phyloP scores from a whole-genome alignment of 2,113 vertebrate genomes.

The Psilopogon haemacephalus region DNA sequence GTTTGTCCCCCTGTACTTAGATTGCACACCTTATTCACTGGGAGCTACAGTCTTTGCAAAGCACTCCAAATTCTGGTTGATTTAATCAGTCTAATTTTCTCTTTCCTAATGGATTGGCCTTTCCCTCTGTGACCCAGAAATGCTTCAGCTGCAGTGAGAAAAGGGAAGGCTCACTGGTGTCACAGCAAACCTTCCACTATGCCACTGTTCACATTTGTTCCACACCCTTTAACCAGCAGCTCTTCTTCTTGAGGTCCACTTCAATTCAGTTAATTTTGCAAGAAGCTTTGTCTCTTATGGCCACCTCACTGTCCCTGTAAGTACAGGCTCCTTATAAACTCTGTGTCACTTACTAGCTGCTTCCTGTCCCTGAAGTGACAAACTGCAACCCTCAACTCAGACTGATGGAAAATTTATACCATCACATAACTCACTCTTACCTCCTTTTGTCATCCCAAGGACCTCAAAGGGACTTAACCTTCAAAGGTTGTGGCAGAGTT shows the following conservation, averaged over 20 bases:
- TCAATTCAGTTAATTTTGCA: not conserved
- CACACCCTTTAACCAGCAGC: not conserved
- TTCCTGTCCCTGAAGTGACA: not conserved
- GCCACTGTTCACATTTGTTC: not conserved
- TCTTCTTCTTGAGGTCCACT: not conserved
- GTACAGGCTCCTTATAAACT: not conserved
- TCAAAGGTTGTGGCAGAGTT: not conserved
- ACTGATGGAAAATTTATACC: not conserved
- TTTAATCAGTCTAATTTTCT: conserved; percentile 7
- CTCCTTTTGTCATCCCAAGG: not conserved
- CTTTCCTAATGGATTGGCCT: conserved; percentile 3
- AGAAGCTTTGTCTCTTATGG: not conserved
- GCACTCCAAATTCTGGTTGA: conserved; percentile 19
- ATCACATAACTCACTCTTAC: not conserved
- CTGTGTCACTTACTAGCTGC: not conserved
- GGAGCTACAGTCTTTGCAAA: not conserved
- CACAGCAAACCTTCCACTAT: not conserved
- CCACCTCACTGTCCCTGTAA: not conserved
- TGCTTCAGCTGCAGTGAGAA: not conserved
- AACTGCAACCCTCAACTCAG: not conserved
- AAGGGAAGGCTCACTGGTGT: not conserved
- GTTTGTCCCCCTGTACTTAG: not conserved
- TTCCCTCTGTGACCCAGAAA: not conserved
- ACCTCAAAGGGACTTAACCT: not conserved
- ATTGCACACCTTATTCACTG: not conserved